Conservation (phyloP, 2,888 invertebrate genomes). For the Cyclophora punctaria region DNA sequence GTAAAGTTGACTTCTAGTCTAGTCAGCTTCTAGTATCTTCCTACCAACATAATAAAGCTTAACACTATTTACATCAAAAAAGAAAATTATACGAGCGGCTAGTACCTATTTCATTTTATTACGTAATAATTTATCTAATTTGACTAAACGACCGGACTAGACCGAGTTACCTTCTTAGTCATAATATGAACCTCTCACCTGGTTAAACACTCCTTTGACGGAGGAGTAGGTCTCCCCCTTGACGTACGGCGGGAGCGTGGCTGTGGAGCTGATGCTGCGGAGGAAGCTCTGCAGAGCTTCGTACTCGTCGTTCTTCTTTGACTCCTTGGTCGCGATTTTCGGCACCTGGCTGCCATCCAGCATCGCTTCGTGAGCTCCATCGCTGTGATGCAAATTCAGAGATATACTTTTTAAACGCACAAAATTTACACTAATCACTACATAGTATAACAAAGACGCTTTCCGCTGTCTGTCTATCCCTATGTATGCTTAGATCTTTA, state of each 20-base stretch:
- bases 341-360: slow-evolving; percentile 40
- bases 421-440: no score
- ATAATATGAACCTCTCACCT: slow-evolving; percentile 33
- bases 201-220: slow-evolving; percentile 60
- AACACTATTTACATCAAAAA: no score
- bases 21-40: no score
- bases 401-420: no score
- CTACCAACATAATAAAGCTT: no score
- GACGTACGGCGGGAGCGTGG: slow-evolving; percentile 65
- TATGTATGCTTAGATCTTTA: no score
- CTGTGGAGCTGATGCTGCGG: slow-evolving; percentile 68
- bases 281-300: slow-evolving; percentile 68
- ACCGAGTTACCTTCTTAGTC: background rate
- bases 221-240: slow-evolving; percentile 69
- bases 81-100: background rate
- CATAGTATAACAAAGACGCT: no score
- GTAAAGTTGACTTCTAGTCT: no score
- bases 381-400: slow-evolving; percentile 29
- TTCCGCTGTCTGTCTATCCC: no score
- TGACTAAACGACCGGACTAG: no score
- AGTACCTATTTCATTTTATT: background rate
- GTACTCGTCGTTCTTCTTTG: slow-evolving; percentile 55
- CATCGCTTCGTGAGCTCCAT: slow-evolving; percentile 70
- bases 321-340: slow-evolving; percentile 42
- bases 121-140: background rate